These are phyloP conservation scores for Chelonia mydas DNA, from an alignment of 2,797 vertebrate genomes.

Conservation along the genomic window DNA sequence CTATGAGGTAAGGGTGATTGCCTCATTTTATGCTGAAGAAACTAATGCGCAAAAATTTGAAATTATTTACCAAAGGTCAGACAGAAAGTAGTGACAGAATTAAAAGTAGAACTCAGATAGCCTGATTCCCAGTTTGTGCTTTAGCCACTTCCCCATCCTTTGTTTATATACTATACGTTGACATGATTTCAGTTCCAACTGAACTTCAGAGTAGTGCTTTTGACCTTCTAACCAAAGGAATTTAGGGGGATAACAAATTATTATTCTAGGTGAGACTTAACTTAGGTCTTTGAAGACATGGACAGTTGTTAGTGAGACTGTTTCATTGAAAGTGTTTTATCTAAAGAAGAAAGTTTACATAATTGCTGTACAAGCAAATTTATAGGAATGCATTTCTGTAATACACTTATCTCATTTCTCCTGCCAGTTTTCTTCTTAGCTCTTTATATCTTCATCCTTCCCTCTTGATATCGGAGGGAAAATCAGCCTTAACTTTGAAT, in stretches of 20 bases:
- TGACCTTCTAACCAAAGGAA: neutral
- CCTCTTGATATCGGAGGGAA: neutral
- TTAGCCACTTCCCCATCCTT: neutral
- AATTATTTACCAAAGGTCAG: no score
- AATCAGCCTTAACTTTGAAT: neutral
- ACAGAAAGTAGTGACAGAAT: no score
- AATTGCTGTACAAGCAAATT: conserved; percentile 52
- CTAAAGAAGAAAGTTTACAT: conserved; percentile 33
- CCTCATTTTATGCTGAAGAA: no score
- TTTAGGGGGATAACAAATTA: neutral
- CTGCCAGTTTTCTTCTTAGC: neutral
- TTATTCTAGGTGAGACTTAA: no score
- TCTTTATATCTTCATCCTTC: neutral
- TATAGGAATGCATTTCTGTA: conserved; percentile 32
- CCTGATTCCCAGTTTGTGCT: neutral
- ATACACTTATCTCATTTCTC: conserved; percentile 5
- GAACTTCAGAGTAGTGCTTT: fast-evolving
- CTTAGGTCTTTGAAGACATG: neutral
- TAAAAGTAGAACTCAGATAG: no score
- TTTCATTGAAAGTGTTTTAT: conserved; percentile 17
- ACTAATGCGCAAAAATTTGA: no score
- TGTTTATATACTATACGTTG: no score
- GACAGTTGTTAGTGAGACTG: neutral
- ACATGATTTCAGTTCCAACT: neutral
- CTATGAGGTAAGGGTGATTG: no score